phyloP scores from a whole-genome alignment of 2,888 invertebrate genomes.

The Brassicogethes aeneus region DNA sequence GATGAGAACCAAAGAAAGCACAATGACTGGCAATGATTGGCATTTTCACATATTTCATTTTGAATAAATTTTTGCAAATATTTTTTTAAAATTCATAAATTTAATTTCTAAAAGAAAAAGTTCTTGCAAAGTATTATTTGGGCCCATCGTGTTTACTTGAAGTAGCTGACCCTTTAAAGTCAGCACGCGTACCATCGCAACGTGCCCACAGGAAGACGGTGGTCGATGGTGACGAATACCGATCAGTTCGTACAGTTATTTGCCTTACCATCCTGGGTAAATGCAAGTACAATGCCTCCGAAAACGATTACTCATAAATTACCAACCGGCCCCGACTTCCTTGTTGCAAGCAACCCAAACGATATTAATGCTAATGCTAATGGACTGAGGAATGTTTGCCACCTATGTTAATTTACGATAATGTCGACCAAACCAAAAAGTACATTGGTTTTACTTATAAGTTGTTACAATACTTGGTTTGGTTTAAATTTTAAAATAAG shows the following conservation, averaged over 20 bases:
- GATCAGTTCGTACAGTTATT: constrained; percentile 2
- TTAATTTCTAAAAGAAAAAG: no score
- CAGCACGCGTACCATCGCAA: constrained; percentile 2
- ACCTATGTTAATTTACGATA: no score
- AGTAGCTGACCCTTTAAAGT: constrained; percentile 1
- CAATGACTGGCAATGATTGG: no score
- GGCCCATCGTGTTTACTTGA: neutral
- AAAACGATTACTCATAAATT: constrained; percentile 1
- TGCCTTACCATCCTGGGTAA: neutral
- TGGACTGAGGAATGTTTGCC: neutral
- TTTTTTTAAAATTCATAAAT: no score
- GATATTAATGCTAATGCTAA: neutral
- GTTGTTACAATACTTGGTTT: no score
- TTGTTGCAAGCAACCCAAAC: neutral
- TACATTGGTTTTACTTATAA: no score
- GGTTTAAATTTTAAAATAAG: no score
- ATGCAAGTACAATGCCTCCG: neutral
- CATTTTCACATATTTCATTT: no score
- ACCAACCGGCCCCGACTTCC: neutral
- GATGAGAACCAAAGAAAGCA: no score
- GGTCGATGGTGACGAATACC: constrained; percentile 3
- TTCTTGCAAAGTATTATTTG: no score
- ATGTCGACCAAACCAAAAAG: no score
- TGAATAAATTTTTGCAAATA: no score
- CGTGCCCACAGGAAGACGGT: constrained; percentile 1